Base-by-base conservation (phyloP, 2,113 vertebrate genomes). In the Leptobrachium ailaonicum region DNA sequence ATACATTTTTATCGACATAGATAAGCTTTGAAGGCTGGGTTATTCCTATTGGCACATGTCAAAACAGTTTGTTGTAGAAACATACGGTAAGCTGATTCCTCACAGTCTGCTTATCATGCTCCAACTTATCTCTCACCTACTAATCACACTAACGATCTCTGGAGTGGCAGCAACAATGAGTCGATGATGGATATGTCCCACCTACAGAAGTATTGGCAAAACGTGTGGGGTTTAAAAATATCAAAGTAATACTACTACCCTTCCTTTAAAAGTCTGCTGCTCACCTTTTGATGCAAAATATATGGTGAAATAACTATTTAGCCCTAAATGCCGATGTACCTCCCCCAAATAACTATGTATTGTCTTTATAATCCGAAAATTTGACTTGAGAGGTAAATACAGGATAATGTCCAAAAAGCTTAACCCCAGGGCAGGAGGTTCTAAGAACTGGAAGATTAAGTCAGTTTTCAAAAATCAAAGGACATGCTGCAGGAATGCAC, bases 1-100 rank as follows among this genome's bases (percentile, higher is more conserved):
- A 32, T 32, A 32, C 20, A 32, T 32, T 32, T 32, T 32, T 43
- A 4, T 54, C 63, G 43, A 63, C 41, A 80, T 73, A 74, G 58
- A 43, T 67, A 50, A 53, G 43, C 41, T 58, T 58, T 73, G n/a
- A 66, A 79, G 56, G 41, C 5, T 6, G 47, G 63, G 73, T 80
- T 60, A 71, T 14, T 63, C 41, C 58, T 73, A 58, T 73, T 80
- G 78, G 66, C 71, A 80, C 45, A 77, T 77, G 70, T 80, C 77
- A 73, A 66, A 56, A 32, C 41, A 2, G 47, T 54, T 43, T 60
- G 41, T 56, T 20, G 53, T 41, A 69, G 71, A 74, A 73, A 81
- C 79, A 81, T 81, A 75, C 75, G 72, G 79, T 74, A 69, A 62
- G 12, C 71, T 69, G 73, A 81, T 81, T 81, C 72, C 66, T 41